Evolutionary conservation across 2,797 vertebrate species (phyloP), one percentile per base, ranked within the genome.

Genomic region (Lates japonicus): DNA sequence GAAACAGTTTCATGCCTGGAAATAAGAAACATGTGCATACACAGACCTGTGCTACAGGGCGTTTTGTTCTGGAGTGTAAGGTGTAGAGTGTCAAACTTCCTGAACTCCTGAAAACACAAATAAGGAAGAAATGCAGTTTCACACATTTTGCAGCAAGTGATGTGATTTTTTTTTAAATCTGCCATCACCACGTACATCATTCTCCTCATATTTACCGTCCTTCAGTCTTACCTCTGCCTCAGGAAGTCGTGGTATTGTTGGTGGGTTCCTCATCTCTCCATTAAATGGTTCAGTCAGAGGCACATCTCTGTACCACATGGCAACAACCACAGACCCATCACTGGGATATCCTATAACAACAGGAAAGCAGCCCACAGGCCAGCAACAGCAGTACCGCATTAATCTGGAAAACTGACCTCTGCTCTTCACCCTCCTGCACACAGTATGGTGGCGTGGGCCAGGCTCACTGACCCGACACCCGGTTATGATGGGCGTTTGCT

Each of bases 361-460:
- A 71, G 46, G 4, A 57, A 66, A 74, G 67, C 48, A 42, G 20
- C 17, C 44, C 16, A 17, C 13, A 6, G 25, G 46, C 11, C 41
- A 16, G 46, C 33, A 4, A 62, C 1, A 37, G 48, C 7, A 49
- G 20, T 1, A 19, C 12, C 12, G 19, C 33, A 46, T 61, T 37
- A 31, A 52, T 14, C 13, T 29, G 25, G 70, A 52, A 58, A 37
- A 81, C 70, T 91, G 61, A 98, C 97, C 97, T 92, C 90, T 96
- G 59, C 82, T 90, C 70, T 91, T 96, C 1, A 88, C 59, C 87
- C 94, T 97, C 89, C 96, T 97, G 83, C 93, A 94, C 97, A n/a
- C n/a, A n/a, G 97, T 78, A 98, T 97, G 65, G 97, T 97, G 57
- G 97, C 95, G 0, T 96, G 95, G 72, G 99, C 95, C 0, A 99